Percentiles rank a stretch among this genome's conserved stretches.
These are phyloP conservation scores for Ceratosolen solmsi DNA, from an alignment of 1,140 invertebrate genomes.

Conservation along the genomic window DNA sequence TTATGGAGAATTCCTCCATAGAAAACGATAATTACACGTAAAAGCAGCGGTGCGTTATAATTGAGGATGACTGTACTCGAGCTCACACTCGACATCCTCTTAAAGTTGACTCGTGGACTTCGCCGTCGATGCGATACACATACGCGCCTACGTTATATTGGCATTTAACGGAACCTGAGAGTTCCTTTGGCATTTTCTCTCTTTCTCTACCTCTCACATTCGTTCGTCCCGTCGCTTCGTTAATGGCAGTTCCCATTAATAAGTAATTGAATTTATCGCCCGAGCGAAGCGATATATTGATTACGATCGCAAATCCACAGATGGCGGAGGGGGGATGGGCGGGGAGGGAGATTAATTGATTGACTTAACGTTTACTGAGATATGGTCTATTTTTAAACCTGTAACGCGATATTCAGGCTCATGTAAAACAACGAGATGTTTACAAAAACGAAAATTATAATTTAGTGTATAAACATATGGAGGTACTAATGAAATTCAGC, in stretches of 20 bases:
- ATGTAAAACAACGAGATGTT: not conserved
- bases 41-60: constrained; percentile 22
- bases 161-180: constrained; percentile 37
- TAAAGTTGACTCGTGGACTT: constrained; percentile 18
- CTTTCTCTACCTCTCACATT: not conserved
- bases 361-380: constrained; percentile 32
- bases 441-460: not conserved
- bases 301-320: constrained; percentile 31
- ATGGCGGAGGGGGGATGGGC: not conserved
- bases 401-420: not conserved
- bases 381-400: constrained; percentile 31
- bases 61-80: constrained; percentile 11
- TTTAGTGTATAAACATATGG: not conserved
- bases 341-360: constrained; percentile 42
- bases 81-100: not conserved
- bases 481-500: not conserved
- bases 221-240: constrained; percentile 26
- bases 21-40: constrained; percentile 4
- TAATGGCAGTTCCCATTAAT: constrained; percentile 54
- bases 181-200: constrained; percentile 45
- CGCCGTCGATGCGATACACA: constrained; percentile 5
- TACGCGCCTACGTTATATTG: not conserved
- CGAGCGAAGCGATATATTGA: constrained; percentile 39
- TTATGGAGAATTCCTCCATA: not conserved
- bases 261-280: constrained; percentile 65